Percentiles rank a stretch among this genome's conserved stretches.
Evolutionary conservation across 1,140 invertebrate genomes (phyloP).

Genomic region (Macrobrachium rosenbergii): DNA sequence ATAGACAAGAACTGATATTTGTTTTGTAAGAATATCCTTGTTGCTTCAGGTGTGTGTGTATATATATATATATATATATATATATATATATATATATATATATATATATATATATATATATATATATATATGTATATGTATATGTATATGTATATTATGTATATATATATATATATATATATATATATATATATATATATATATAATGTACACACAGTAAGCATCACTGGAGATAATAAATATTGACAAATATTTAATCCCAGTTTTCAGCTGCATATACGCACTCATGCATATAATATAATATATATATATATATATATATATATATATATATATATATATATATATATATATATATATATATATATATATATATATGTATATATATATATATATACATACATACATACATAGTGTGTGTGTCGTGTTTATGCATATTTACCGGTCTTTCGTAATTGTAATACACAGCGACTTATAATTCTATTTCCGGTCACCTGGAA

Average conservation of each 20-base stretch:
- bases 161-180: neutral
- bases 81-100: neutral
- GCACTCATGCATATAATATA: no score
- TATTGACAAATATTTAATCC: no score
- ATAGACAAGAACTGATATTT: no score
- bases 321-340: neutral
- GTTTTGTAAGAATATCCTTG: no score
- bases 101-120: slow-evolving; percentile 18
- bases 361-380: neutral
- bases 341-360: neutral
- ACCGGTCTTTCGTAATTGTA: no score
- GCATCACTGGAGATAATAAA: no score
- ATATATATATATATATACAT: neutral
- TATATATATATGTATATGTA: slow-evolving; percentile 8
- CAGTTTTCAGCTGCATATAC: neutral
- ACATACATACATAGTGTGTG: neutral
- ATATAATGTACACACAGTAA: no score
- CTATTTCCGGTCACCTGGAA: no score
- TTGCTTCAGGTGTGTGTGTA: neutral
- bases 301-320: slow-evolving; percentile 22
- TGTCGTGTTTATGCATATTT: neutral
- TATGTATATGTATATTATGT: neutral
- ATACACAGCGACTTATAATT: no score
- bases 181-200: neutral
- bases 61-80: neutral